A percentile compares a stretch with the other conserved stretches of the same genome.
These are phyloP conservation scores for Ligdia adustata DNA, from an alignment of 2,888 invertebrate species.

Conservation along the genomic window DNA sequence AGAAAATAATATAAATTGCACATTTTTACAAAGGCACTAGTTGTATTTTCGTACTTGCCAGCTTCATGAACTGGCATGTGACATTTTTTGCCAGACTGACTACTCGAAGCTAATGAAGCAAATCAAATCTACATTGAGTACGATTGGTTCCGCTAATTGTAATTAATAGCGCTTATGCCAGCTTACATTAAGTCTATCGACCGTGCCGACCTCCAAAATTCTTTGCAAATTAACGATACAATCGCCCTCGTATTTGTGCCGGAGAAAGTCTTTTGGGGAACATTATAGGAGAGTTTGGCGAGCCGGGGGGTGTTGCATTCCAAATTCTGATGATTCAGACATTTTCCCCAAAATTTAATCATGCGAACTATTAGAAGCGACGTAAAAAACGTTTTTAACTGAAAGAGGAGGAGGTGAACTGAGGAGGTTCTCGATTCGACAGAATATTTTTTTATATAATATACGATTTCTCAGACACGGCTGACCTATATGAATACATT, in stretches of 20 bases:
- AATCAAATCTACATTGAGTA: constrained; percentile 32
- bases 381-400: no score
- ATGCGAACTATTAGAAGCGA: no score
- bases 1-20: no score
- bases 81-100: constrained; percentile 1
- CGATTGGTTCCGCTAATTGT: constrained; percentile 18
- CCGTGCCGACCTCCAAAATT: constrained; percentile 20
- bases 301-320: neutral
- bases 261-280: constrained; percentile 3
- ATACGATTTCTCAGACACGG: no score
- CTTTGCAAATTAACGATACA: constrained; percentile 13
- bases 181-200: constrained; percentile 17
- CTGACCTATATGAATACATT: no score
- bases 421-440: no score
- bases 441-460: no score
- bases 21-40: no score
- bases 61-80: neutral
- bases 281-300: constrained; percentile 3
- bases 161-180: constrained; percentile 32
- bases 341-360: neutral
- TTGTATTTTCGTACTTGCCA: no score
- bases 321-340: constrained; percentile 8
- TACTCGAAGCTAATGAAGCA: constrained; percentile 32
- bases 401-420: no score
- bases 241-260: constrained; percentile 17